Evolutionary conservation across 2,797 vertebrate species (phyloP).

Genomic region (Hippocampus kuda): DNA sequence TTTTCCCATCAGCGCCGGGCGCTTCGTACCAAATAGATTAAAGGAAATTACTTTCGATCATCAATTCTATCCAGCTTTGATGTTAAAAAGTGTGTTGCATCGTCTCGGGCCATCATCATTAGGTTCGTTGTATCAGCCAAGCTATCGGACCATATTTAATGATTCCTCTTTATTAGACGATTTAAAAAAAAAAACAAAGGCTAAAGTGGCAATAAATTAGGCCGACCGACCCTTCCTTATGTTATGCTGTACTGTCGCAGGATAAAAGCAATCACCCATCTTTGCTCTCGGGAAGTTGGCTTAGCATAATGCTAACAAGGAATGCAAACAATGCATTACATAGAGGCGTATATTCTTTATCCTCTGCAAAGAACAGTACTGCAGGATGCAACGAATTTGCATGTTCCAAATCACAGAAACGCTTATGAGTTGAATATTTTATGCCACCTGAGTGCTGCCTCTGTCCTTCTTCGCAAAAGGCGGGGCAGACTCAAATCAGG

Average conservation of each 20-base stretch:
- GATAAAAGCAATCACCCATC: no score
- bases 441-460: not conserved
- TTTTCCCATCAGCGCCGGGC: conserved; percentile 2
- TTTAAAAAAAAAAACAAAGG: not conserved
- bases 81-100: not conserved
- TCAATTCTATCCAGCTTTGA: conserved; percentile 4
- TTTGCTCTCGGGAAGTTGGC: no score
- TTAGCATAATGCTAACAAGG: not conserved
- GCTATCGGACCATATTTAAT: not conserved
- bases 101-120: not conserved
- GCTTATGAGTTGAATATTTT: not conserved
- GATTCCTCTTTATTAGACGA: not conserved
- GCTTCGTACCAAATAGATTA: not conserved
- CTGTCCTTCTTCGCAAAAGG: not conserved
- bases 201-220: not conserved
- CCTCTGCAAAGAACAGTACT: no score
- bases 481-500: not conserved
- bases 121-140: not conserved
- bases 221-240: not conserved
- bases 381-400: no score
- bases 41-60: conserved; percentile 3
- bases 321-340: no score
- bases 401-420: no score
- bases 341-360: no score
- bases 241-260: not conserved